phyloP scores from a whole-genome alignment of 1,140 invertebrate genomes.

The Sipha flava region DNA sequence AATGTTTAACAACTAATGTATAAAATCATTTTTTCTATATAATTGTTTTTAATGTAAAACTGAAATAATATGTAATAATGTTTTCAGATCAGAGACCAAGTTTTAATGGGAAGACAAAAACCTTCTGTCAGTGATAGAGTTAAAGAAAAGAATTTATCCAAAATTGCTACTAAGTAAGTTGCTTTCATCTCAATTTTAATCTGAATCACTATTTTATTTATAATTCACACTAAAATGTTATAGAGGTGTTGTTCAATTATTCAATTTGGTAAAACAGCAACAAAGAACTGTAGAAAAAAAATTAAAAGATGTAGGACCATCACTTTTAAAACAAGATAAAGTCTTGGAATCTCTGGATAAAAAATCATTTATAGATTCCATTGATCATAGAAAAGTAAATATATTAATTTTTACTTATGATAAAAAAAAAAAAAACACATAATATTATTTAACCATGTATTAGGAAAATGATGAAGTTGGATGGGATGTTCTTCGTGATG shows the following conservation, averaged over 20 bases:
- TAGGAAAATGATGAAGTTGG: not conserved
- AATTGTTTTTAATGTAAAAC: too few species aligned
- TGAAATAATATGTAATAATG: too few species aligned
- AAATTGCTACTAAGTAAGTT: slow-evolving; percentile 68
- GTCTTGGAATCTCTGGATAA: slow-evolving; percentile 73
- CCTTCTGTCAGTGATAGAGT: slow-evolving; percentile 63
- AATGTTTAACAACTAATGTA: too few species aligned
- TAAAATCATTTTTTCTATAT: too few species aligned
- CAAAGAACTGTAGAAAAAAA: slow-evolving; percentile 68
- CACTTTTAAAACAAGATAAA: slow-evolving; percentile 72
- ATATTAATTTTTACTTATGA: not conserved
- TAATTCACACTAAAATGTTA: slow-evolving; percentile 36
- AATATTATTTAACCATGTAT: not conserved
- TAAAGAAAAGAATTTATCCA: slow-evolving; percentile 62
- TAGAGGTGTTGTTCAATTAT: slow-evolving; percentile 83
- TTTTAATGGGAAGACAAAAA: slow-evolving; percentile 60
- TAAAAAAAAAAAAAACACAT: too few species aligned
- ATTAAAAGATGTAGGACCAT: slow-evolving; percentile 60
- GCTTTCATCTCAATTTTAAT: not conserved
- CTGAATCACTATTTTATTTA: not conserved
- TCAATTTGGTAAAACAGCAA: slow-evolving; percentile 80
- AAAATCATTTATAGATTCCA: slow-evolving; percentile 73
- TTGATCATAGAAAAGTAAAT: slow-evolving; percentile 55
- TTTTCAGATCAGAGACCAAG: slow-evolving; percentile 52
- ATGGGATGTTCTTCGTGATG: slow-evolving; percentile 49